Base-by-base conservation (phyloP, 1,140 invertebrate species). In the Stratiolaelaps scimitus region DNA sequence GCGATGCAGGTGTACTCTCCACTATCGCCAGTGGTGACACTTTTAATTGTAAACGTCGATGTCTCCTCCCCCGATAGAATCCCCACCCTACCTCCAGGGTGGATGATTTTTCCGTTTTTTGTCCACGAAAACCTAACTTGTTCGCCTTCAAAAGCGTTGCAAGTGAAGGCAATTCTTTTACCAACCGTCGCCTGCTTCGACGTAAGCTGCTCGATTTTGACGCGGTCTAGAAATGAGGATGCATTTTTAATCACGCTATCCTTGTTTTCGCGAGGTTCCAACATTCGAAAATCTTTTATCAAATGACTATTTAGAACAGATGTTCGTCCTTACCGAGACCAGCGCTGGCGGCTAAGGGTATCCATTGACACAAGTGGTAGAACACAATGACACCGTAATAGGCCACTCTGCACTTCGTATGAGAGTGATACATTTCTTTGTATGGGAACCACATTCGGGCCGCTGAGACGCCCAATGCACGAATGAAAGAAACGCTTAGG, bases 41-140 rank as follows among this genome's bases (percentile, higher is more conserved):
- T 34, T 34, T 60, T 60, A 34, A 60, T 60, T 26, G 26, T 60
- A 26, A 60, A 23, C 53, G 26, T 60, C 53, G 53, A 60, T 17
- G 26, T 60, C 23, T 60, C 53, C 17, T 34, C 53, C 4, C 15
- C 20, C 17, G 53, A 60, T 34, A 60, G 53, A 26, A 60, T 1
- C 1, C 26, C 26, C 6, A 23, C 26, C 23, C 53, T 60, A 26
- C 26, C 15, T 60, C 53, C 17, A 60, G 53, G 34, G n/a, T 17
- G 23, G 13, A 60, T n/a, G 23, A 60, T 26, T 60, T 60, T 26
- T 1, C 53, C 53, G 34, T 60, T 34, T 23, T 60, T 60, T 10
- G 53, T 20, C 53, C 53, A 60, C 2, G 1, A 60, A 60, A 26
- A 60, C 20, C 10, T 20, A 17, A 60, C 53, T 10, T 60, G 23